These are phyloP conservation scores for Caradrina clavipalpis DNA, from an alignment of 2,888 invertebrate species.

Conservation along the genomic window DNA sequence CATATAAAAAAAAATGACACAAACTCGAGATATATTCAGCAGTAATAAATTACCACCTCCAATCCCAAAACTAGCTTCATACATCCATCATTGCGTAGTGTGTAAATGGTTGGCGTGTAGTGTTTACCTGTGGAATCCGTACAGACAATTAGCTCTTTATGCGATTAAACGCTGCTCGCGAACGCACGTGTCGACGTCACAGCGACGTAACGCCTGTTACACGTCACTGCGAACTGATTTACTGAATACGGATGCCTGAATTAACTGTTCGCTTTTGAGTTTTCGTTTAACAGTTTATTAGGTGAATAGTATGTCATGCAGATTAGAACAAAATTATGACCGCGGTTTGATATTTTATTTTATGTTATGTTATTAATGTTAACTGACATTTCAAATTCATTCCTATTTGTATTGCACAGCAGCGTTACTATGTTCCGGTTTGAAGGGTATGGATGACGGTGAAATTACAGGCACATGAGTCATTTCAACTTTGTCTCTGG, in stretches of 20 bases:
- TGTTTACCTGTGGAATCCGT: slow-evolving; percentile 89
- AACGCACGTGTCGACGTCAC: slow-evolving; percentile 81
- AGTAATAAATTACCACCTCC: slow-evolving; percentile 12
- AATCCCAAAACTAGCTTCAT: slow-evolving; percentile 45
- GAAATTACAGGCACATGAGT: too few relatives aligned
- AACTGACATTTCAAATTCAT: too few relatives aligned
- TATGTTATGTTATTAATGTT: too few relatives aligned
- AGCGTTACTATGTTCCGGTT: too few relatives aligned
- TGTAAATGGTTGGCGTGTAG: slow-evolving; percentile 80
- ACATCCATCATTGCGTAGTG: slow-evolving; percentile 70
- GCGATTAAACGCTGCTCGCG: slow-evolving; percentile 83
- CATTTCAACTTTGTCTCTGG: too few relatives aligned
- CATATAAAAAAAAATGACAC: too few relatives aligned
- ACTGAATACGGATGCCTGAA: slow-evolving; percentile 52
- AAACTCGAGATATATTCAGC: neutral
- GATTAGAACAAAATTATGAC: slow-evolving; percentile 13
- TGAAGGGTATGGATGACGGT: too few relatives aligned
- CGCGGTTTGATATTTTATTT: neutral
- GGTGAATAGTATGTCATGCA: slow-evolving; percentile 6
- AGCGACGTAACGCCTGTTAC: slow-evolving; percentile 64
- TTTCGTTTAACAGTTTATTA: slow-evolving; percentile 45
- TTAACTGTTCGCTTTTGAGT: slow-evolving; percentile 55
- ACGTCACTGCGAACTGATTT: slow-evolving; percentile 64
- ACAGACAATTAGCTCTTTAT: slow-evolving; percentile 90
- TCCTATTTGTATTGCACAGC: too few relatives aligned